Conservation (phyloP, 2,797 vertebrate genomes). For the Fringilla coelebs region DNA sequence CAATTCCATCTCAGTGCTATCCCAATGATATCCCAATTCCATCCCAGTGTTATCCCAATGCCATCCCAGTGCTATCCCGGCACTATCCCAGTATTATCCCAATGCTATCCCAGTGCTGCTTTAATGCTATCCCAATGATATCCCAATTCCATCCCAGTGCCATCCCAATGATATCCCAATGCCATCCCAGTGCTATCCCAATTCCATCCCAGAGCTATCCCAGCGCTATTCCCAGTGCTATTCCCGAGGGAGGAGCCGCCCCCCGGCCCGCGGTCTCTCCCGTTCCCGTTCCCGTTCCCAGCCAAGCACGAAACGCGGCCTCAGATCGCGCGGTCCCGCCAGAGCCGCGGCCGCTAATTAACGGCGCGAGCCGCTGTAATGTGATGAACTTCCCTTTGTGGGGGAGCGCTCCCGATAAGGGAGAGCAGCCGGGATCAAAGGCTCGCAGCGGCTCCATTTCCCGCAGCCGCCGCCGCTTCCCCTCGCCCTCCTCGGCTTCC, state of each 20-base stretch:
- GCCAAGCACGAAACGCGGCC: not conserved
- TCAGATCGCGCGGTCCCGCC: not conserved
- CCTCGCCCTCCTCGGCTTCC: not conserved
- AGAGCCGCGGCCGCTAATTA: not conserved
- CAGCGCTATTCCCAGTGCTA: too few species aligned
- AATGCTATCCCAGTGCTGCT: too few species aligned
- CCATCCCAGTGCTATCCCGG: not conserved
- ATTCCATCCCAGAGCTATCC: too few species aligned
- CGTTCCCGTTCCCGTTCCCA: not conserved
- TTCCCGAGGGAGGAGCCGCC: not conserved
- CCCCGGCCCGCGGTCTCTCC: not conserved
- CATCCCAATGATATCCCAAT: too few species aligned
- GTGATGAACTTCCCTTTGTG: not conserved
- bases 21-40: too few species aligned
- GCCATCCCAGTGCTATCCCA: too few species aligned
- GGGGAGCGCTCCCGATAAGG: not conserved
- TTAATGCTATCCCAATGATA: too few species aligned
- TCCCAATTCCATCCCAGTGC: too few species aligned
- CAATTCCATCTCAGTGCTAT: not conserved
- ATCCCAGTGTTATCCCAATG: too few species aligned
- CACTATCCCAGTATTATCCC: too few species aligned
- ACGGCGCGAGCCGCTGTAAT: not conserved
- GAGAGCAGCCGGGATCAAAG: not conserved
- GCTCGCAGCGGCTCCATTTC: not conserved
- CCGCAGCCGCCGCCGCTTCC: not conserved